Evolutionary conservation across 2,888 invertebrate species (phyloP), one percentile per base, ranked within the genome.

Genomic region (Xylota segnis): DNA sequence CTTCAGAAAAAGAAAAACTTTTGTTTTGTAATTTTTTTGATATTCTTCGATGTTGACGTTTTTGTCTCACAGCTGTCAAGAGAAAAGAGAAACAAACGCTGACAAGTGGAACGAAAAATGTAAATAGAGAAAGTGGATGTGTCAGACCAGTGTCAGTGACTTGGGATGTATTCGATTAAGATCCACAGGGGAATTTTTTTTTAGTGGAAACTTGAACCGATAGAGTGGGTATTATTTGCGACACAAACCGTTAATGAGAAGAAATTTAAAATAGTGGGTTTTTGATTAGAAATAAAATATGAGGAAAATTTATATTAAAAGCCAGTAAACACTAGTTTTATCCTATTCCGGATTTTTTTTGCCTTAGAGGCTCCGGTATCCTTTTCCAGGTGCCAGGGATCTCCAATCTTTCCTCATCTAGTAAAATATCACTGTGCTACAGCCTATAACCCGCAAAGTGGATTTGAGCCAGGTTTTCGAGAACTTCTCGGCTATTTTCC

Each of bases 21-120:
- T 79, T 84, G 79, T 84, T 84, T 84, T 59, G 58, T 70, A 78
- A 83, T 65, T 79, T 76, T n/a, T 75, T 54, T 45, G 45, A 40
- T 71, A 79, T 59, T 79, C 18, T 84, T 40, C 71, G 54, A 75
- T 84, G 84, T 84, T 84, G 84, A 84, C 84, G 79, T 75, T 84
- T 65, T 75, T 10, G 6, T 16, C 14, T 2, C 16, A 45, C 71
- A 76, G 75, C 75, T 84, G 84, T 84, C 84, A 83, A 18, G 18
- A 12, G 71, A 70, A 32, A 16, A 63, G 70, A 71, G 70, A 78
- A 40, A 66, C 52, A 54, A 23, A 23, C 6, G 40, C 9, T 77
- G 59, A 54, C 52, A 76, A 10, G 47, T 68, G 43, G 74, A 65
- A 68, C 43, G 50, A 40, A 29, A 71, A 65, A 47, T 0, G 54